A percentile compares a stretch with the other conserved stretches of the same genome.
Conservation (phyloP, 2,888 invertebrate species). For the Eupeodes latifasciatus region DNA sequence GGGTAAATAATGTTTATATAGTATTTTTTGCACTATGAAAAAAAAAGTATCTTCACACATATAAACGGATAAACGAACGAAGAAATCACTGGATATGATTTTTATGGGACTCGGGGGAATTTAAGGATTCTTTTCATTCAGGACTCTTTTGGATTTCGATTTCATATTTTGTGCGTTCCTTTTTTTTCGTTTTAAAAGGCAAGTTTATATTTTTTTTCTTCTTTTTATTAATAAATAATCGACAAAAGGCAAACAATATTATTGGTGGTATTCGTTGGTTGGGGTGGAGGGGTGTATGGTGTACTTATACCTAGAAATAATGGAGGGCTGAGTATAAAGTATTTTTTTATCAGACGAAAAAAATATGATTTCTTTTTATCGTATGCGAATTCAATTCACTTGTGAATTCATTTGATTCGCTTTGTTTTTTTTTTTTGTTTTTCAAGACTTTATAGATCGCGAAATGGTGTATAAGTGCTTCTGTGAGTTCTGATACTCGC, state of each 20-base stretch:
- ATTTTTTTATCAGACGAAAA: background rate
- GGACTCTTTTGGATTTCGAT: slow-evolving; percentile 32
- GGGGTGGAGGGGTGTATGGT: background rate
- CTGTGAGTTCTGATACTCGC: slow-evolving; percentile 43
- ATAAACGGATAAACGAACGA: slow-evolving; percentile 76
- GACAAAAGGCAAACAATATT: slow-evolving; percentile 71
- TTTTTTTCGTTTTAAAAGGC: slow-evolving; percentile 46
- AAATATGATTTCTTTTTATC: slow-evolving; percentile 58
- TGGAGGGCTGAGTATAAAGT: slow-evolving; percentile 4
- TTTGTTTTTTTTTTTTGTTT: slow-evolving; percentile 20
- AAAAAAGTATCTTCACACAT: slow-evolving; percentile 69
- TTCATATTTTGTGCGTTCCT: slow-evolving; percentile 16
- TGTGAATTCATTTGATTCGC: slow-evolving; percentile 75
- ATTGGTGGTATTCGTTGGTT: slow-evolving; percentile 15
- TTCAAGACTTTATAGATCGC: slow-evolving; percentile 57
- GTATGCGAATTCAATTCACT: slow-evolving; percentile 74
- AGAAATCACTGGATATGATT: slow-evolving; percentile 76
- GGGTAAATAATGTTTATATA: slow-evolving; percentile 46
- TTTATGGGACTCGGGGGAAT: slow-evolving; percentile 75
- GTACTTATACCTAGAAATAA: background rate
- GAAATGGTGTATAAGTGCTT: slow-evolving; percentile 24
- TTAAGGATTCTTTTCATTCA: slow-evolving; percentile 34
- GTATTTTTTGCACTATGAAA: slow-evolving; percentile 35
- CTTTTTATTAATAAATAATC: slow-evolving; percentile 75
- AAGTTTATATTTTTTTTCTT: slow-evolving; percentile 32